Evolutionary conservation across 2,797 vertebrate genomes (phyloP), one percentile per base, ranked within the genome.

Genomic region (Rhabdomys pumilio): DNA sequence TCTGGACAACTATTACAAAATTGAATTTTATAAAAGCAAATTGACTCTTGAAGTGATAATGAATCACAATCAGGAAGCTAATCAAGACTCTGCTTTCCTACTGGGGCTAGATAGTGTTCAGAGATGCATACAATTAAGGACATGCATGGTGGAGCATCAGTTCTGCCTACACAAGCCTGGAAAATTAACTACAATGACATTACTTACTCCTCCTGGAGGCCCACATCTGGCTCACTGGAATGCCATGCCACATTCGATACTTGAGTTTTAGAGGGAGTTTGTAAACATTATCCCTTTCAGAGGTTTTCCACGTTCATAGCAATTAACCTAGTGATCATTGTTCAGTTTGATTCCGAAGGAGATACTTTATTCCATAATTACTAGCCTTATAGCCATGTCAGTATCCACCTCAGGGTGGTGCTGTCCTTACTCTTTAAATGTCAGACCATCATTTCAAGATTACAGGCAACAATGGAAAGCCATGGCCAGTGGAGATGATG

Each of bases 391-490:
- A 31, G 41, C 9, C 59, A 65, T 47, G 31, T 4, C 5, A 85
- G 4, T 50, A 31, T 13, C 6, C 31, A 50, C 63, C 31, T 22
- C 4, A 50, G 29, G 3, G 44, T 20, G 26, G 38, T 63, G 59
- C 24, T 41, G 65, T 41, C 41, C 41, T 84, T 31, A 47, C 98
- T 98, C 97, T 98, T 97, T 98, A 98, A 97, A 98, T 98, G 98
- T 97, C 98, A 99, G 99, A 98, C 98, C 98, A 97, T 98, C 98
- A 97, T 97, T 98, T 98, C 98, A 98, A 96, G 98, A 99, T 98
- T 98, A 98, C 98, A 98, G 98, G 98, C 98, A 97, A 73, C 98
- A 97, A 87, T 98, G 98, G 98, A 98, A 98, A 94, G 96, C 98
- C 59, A 92, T 96, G 77, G 94, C 98, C 98, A 98, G 98, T 98